Percentiles rank a stretch among this genome's conserved stretches.
These are phyloP conservation scores for Rotaria magnacalcarata DNA, from an alignment of 2,888 invertebrate species.

Conservation along the genomic window DNA sequence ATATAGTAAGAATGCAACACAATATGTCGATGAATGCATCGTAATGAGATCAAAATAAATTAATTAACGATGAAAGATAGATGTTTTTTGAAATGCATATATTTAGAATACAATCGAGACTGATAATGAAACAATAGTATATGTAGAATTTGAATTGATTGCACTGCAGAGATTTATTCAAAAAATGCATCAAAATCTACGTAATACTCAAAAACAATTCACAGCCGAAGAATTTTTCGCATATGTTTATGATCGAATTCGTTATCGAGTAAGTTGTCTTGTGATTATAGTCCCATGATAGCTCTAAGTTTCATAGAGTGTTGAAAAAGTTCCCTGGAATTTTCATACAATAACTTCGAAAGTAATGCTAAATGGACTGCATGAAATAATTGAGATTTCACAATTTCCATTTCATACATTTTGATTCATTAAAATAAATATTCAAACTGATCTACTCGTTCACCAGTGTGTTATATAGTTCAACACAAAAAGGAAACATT, in stretches of 20 bases:
- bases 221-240: background rate
- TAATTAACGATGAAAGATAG: too few relatives aligned
- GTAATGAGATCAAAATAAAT: background rate
- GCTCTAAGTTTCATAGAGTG: too few relatives aligned
- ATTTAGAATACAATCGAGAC: background rate
- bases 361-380: too few relatives aligned
- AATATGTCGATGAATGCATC: constrained; percentile 1
- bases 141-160: constrained; percentile 5
- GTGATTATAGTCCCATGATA: too few relatives aligned
- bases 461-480: too few relatives aligned
- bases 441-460: too few relatives aligned
- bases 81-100: background rate
- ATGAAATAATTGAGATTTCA: too few relatives aligned
- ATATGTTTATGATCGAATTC: constrained; percentile 2
- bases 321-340: too few relatives aligned
- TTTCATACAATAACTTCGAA: too few relatives aligned
- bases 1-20: background rate
- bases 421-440: too few relatives aligned
- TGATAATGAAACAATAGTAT: background rate
- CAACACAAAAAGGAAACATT: too few relatives aligned
- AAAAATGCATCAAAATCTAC: background rate
- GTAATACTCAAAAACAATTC: background rate
- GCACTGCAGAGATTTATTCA: constrained; percentile 11
- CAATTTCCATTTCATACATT: too few relatives aligned
- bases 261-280: background rate